These are phyloP conservation scores for Phylloscopus trochiloides DNA, from an alignment of 2,113 vertebrate genomes.

Conservation along the genomic window DNA sequence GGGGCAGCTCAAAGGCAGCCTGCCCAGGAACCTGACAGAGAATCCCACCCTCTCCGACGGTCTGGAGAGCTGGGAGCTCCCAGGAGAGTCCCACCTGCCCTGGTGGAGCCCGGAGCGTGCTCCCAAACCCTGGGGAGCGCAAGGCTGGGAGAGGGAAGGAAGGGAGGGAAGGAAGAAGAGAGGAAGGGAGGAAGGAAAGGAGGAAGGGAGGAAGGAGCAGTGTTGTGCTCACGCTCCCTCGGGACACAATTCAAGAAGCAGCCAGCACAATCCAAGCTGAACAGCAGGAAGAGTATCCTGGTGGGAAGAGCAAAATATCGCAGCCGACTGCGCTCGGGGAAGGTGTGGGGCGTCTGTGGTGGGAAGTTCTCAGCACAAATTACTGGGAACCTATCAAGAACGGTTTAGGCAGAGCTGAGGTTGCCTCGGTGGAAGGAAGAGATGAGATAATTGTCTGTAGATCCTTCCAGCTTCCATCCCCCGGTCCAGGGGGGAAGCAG, in stretches of 20 bases:
- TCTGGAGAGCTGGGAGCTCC: not conserved
- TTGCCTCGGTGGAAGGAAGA: not conserved
- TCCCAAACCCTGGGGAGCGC: not conserved
- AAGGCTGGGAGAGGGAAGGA: not conserved
- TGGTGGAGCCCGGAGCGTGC: fast-evolving
- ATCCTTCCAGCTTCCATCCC: not conserved
- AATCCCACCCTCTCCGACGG: fast-evolving
- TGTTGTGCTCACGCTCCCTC: not conserved
- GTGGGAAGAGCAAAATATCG: conserved; percentile 46
- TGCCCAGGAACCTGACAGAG: fast-evolving
- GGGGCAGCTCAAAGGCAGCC: not conserved
- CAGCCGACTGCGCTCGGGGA: conserved; percentile 16
- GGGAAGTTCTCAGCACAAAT: conserved; percentile 35
- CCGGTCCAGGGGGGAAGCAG: not conserved
- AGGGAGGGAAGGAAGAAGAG: too few relatives aligned
- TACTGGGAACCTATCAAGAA: not conserved
- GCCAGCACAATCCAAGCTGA: conserved; percentile 10
- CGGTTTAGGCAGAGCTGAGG: not conserved
- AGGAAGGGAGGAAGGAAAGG: not conserved
- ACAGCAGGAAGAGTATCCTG: conserved; percentile 47
- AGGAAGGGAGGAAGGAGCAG: not conserved
- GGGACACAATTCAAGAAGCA: conserved; percentile 38
- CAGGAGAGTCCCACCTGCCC: not conserved
- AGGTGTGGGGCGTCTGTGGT: conserved; percentile 35
- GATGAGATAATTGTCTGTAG: not conserved